phyloP scores from a whole-genome alignment of 2,797 vertebrate species.

The Gallirallus australis region DNA sequence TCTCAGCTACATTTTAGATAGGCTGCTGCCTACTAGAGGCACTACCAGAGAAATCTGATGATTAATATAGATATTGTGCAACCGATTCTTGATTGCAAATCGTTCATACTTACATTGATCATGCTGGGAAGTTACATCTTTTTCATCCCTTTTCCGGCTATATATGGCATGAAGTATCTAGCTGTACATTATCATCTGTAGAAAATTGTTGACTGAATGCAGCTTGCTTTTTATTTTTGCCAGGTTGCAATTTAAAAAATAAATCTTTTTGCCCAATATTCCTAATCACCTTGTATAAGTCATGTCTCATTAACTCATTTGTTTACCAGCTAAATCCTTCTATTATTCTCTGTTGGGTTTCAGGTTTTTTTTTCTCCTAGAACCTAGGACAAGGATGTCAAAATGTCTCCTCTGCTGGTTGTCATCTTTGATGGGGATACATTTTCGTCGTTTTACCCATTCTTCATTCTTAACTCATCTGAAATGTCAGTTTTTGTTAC shows the following conservation, averaged over 20 bases:
- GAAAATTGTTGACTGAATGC: neutral
- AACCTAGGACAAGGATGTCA: neutral
- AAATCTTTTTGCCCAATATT: neutral
- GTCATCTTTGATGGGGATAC: neutral
- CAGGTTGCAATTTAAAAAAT: neutral
- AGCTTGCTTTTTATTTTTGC: neutral
- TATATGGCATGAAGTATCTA: neutral
- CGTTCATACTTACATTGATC: fast-evolving
- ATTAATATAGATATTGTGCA: neutral
- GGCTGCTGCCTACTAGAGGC: neutral
- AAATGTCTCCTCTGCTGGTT: neutral
- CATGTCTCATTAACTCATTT: neutral
- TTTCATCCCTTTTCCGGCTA: neutral
- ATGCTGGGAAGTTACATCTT: neutral
- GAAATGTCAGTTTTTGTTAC: neutral
- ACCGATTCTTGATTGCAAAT: neutral
- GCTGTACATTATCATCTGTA: neutral
- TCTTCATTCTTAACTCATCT: neutral
- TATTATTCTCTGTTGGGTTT: neutral
- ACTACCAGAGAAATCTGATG: neutral
- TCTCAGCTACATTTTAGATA: neutral
- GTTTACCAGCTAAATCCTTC: neutral
- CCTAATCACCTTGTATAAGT: neutral
- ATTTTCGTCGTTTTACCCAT: neutral
- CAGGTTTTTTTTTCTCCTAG: neutral